Evolutionary conservation across 2,888 invertebrate genomes (phyloP), one percentile per base, ranked within the genome.

Genomic region (Harpalus rubripes): DNA sequence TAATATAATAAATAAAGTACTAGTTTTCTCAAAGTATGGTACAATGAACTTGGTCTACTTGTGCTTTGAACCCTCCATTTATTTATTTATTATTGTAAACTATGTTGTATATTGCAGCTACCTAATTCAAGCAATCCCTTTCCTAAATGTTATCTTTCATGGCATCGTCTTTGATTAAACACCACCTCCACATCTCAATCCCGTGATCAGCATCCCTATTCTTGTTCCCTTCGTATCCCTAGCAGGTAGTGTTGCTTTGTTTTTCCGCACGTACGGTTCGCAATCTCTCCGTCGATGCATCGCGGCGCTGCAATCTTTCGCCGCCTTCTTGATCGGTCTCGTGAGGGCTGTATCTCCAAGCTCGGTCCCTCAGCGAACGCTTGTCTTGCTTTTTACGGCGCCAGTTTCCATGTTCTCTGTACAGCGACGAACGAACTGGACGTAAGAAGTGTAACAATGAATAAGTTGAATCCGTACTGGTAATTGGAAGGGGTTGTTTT

Each of bases 191-290:
- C 59, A 61, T 61, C 59, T 61, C 59, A 61, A 61, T 61, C 59
- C 15, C 15, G 59, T 61, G 59, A 61, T 61, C 59, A 61, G 59
- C 59, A 61, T 61, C 59, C 59, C 59, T 32, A 32, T 32, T 32
- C 22, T 22, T 22, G 22, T 22, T n/a, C 59, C 15, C 8, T 8
- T 3, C 18, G 15, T 8, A 10, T 10, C 59, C 15, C 59, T 61
- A 15, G 16, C 59, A 63, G 63, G 63, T 63, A 63, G 22, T 22
- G 18, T 63, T 86, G 88, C 88, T 88, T 88, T 88, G 89, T 89
- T 90, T 90, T 89, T 89, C 90, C 89, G 89, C 90, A 89, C 89
- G 90, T 88, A 89, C 88, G 88, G 87, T 88, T 89, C 88, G 86
- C 89, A 89, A 89, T 89, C 89, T 89, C 88, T 87, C 87, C 88